Conservation (phyloP, 2,888 invertebrate species). For the Linyphia triangularis region DNA sequence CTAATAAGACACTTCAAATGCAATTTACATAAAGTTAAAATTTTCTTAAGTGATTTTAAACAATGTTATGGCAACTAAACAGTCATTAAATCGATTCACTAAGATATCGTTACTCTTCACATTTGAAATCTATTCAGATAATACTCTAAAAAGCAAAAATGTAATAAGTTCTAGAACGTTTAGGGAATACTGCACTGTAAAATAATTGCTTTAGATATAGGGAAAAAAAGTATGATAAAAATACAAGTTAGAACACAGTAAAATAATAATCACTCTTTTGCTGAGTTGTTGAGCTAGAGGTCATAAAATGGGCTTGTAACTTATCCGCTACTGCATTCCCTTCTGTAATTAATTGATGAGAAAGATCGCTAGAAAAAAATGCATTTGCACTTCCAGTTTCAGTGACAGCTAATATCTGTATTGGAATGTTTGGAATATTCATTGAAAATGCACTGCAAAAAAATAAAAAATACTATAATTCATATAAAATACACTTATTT, state of each 20-base stretch:
- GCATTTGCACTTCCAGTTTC: conserved; percentile 93
- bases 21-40: too few relatives aligned
- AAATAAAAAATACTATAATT: too few relatives aligned
- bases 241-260: neutral
- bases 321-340: conserved; percentile 95
- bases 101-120: too few relatives aligned
- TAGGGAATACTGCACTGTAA: too few relatives aligned
- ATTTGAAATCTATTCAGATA: too few relatives aligned
- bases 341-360: conserved; percentile 93
- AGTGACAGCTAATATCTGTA: conserved; percentile 95
- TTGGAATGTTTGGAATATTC: conserved; percentile 94
- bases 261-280: conserved; percentile 71
- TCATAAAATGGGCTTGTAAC: conserved; percentile 94
- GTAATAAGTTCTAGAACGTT: too few relatives aligned
- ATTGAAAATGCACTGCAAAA: conserved; percentile 90
- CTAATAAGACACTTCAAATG: too few relatives aligned
- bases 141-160: too few relatives aligned
- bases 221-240: neutral
- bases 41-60: too few relatives aligned
- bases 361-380: conserved; percentile 93
- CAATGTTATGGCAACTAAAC: too few relatives aligned
- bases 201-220: neutral
- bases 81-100: too few relatives aligned
- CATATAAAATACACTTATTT: too few relatives aligned
- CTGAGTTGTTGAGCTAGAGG: conserved; percentile 84